Percentiles rank a stretch among this genome's conserved stretches.
Conservation (phyloP, 2,113 vertebrate species). For the Cephalopholis sonnerati region DNA sequence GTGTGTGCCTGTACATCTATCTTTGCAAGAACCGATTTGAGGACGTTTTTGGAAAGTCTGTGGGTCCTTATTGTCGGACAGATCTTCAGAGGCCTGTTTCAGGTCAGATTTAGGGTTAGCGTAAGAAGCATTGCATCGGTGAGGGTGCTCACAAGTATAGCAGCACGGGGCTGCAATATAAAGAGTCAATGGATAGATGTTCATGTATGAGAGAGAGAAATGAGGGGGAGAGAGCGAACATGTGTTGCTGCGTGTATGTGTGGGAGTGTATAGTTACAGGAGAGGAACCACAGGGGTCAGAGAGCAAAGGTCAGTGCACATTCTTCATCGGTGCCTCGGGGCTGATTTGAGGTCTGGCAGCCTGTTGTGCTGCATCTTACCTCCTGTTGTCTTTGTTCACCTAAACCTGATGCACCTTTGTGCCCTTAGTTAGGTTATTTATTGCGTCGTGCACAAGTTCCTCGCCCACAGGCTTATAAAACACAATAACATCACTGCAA, state of each 20-base stretch:
- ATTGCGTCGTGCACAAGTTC: neutral
- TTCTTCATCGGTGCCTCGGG: slow-evolving; percentile 40
- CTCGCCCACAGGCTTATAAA: no score
- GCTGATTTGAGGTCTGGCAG: slow-evolving; percentile 27
- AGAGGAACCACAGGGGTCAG: slow-evolving; percentile 50
- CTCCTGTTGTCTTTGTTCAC: slow-evolving; percentile 21
- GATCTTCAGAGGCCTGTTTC: no score
- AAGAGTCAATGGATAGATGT: neutral
- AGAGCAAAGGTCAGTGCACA: slow-evolving; percentile 64
- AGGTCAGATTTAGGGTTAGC: no score
- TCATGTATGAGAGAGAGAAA: neutral
- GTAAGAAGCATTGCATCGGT: no score
- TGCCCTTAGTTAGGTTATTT: neutral
- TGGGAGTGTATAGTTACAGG: slow-evolving; percentile 59
- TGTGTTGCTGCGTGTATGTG: slow-evolving; percentile 41
- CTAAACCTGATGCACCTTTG: slow-evolving; percentile 19
- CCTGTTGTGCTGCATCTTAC: slow-evolving; percentile 6
- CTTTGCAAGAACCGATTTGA: neutral
- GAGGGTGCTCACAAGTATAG: no score
- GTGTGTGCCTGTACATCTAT: slow-evolving; percentile 34
- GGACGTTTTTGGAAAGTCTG: no score
- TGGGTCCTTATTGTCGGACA: no score
- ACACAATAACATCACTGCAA: no score
- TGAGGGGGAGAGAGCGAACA: neutral
- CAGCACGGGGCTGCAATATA: neutral